phyloP scores from a whole-genome alignment of 2,113 vertebrate species.

The Puntigrus tetrazona region DNA sequence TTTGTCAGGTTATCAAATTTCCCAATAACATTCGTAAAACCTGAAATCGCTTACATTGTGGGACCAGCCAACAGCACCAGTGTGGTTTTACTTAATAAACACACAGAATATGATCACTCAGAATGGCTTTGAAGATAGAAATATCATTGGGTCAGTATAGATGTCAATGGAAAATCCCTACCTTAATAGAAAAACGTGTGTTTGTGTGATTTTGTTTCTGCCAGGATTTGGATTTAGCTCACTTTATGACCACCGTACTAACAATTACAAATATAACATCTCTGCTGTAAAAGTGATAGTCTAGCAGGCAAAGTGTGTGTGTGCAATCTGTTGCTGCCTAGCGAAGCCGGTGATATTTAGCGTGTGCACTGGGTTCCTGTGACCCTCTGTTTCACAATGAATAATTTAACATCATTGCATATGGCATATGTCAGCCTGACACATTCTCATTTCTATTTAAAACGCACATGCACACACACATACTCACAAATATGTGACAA shows the following conservation, averaged over 20 bases:
- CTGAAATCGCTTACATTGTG: background rate
- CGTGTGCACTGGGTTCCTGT: background rate
- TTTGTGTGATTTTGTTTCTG: background rate
- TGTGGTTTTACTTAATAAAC: background rate
- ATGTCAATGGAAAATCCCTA: background rate
- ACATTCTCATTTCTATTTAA: constrained; percentile 58
- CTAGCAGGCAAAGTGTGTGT: background rate
- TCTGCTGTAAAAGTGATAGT: background rate
- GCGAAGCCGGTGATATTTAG: background rate
- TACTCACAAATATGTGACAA: constrained; percentile 36
- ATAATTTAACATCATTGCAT: constrained; percentile 53
- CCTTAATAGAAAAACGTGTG: background rate
- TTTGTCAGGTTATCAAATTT: background rate
- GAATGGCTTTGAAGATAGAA: background rate
- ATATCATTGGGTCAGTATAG: background rate
- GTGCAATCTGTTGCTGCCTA: background rate
- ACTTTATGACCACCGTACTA: background rate
- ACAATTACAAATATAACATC: background rate
- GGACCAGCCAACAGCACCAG: background rate
- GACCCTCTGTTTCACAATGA: constrained; percentile 43
- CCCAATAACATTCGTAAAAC: background rate
- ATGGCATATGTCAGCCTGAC: constrained; percentile 53
- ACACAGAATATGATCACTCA: background rate
- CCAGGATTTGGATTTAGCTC: background rate
- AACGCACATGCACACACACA: constrained; percentile 39